A percentile compares a stretch with the other conserved stretches of the same genome.
Evolutionary conservation across 2,888 invertebrate species (phyloP).

Genomic region (Papilio gigon): DNA sequence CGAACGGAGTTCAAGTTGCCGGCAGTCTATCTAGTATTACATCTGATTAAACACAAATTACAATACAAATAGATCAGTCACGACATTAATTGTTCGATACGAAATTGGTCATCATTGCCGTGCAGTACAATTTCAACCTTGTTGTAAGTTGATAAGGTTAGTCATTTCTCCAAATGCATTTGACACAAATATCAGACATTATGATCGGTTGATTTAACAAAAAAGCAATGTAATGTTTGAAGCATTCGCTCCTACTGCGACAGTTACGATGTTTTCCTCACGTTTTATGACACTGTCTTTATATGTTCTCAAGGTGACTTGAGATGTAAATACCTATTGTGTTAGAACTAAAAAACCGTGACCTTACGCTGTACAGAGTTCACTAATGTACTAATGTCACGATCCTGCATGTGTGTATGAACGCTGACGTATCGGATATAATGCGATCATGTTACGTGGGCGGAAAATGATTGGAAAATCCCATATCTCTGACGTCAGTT

Average conservation of each 20-base stretch:
- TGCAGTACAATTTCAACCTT: slow-evolving; percentile 43
- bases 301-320: slow-evolving; percentile 79
- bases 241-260: slow-evolving; percentile 23
- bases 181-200: slow-evolving; percentile 28
- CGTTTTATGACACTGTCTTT: slow-evolving; percentile 63
- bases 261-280: slow-evolving; percentile 51
- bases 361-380: slow-evolving; percentile 80
- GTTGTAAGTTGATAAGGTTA: slow-evolving; percentile 7
- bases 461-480: slow-evolving; percentile 58
- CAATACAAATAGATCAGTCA: slow-evolving; percentile 79
- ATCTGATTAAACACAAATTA: slow-evolving; percentile 81
- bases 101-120: slow-evolving; percentile 45
- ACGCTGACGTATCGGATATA: slow-evolving; percentile 42
- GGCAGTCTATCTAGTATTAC: slow-evolving; percentile 80
- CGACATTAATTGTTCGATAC: slow-evolving; percentile 55
- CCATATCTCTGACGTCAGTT: slow-evolving; percentile 40
- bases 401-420: slow-evolving; percentile 50
- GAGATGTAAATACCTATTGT: slow-evolving; percentile 78
- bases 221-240: slow-evolving; percentile 46
- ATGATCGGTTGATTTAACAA: not conserved
- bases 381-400: slow-evolving; percentile 70
- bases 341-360: slow-evolving; percentile 78
- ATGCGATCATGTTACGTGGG: slow-evolving; percentile 49
- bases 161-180: not conserved
- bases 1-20: slow-evolving; percentile 59